These are phyloP conservation scores for Molossus molossus DNA, from an alignment of 2,797 vertebrate genomes.

Conservation along the genomic window DNA sequence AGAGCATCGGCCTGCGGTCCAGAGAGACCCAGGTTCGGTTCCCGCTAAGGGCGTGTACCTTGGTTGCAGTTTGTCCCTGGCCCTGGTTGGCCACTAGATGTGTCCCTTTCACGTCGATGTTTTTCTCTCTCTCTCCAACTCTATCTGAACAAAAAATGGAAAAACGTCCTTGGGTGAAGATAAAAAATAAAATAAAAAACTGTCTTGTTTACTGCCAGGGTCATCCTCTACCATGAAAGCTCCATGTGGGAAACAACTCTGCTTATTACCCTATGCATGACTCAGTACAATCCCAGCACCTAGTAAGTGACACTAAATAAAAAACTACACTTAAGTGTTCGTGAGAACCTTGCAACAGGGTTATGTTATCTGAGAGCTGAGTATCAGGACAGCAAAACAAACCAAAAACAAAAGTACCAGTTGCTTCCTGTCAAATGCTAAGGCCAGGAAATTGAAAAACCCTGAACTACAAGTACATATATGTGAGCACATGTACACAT, in stretches of 20 bases:
- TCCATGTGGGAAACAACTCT: not conserved
- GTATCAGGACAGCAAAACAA: not conserved
- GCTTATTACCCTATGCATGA: not conserved
- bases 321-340: not conserved
- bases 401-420: slow-evolving; percentile 12
- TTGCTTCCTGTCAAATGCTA: not conserved
- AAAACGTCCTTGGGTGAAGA: too few species aligned
- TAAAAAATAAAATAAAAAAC: too few species aligned
- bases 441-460: not conserved
- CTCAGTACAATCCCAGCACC: not conserved
- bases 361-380: not conserved
- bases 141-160: too few species aligned
- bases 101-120: too few species aligned
- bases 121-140: too few species aligned
- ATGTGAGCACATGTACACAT: not conserved
- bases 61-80: too few species aligned
- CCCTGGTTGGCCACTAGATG: too few species aligned
- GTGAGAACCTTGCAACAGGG: not conserved
- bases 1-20: too few species aligned
- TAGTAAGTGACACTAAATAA: not conserved
- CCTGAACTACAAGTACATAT: not conserved
- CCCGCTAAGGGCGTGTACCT: too few species aligned
- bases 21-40: too few species aligned
- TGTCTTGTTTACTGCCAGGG: not conserved
- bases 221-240: not conserved